Conservation (phyloP, 2,113 vertebrate genomes). For the Balaeniceps rex region DNA sequence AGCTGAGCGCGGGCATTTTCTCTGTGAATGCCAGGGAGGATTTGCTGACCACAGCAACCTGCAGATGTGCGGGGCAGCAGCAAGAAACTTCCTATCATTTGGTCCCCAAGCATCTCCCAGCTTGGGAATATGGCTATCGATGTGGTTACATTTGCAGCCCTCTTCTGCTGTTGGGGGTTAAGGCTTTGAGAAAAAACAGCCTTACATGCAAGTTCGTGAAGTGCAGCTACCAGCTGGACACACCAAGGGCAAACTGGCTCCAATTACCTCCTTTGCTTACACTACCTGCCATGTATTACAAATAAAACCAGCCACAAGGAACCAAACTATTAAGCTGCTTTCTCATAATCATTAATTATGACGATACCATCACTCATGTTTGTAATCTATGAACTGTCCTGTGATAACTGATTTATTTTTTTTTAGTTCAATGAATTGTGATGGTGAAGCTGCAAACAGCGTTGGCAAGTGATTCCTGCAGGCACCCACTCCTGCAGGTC, state of each 20-base stretch:
- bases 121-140: neutral
- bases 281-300: neutral
- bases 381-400: slow-evolving; percentile 11
- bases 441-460: neutral
- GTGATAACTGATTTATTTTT: neutral
- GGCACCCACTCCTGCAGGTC: neutral
- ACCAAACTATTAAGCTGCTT: slow-evolving; percentile 26
- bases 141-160: neutral
- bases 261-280: neutral
- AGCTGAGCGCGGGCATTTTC: neutral
- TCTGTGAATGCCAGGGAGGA: neutral
- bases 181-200: neutral
- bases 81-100: neutral
- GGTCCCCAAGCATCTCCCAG: too few relatives aligned
- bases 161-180: neutral
- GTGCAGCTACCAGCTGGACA: neutral
- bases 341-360: slow-evolving; percentile 41
- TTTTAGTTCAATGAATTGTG: slow-evolving; percentile 6
- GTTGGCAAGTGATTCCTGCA: neutral
- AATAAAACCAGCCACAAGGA: slow-evolving; percentile 29
- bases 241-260: neutral
- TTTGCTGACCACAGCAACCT: neutral
- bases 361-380: slow-evolving; percentile 42
- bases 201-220: neutral
- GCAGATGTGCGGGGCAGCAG: neutral